Base-by-base conservation (phyloP, 1,140 invertebrate genomes). In the Diorhabda sublineata region DNA sequence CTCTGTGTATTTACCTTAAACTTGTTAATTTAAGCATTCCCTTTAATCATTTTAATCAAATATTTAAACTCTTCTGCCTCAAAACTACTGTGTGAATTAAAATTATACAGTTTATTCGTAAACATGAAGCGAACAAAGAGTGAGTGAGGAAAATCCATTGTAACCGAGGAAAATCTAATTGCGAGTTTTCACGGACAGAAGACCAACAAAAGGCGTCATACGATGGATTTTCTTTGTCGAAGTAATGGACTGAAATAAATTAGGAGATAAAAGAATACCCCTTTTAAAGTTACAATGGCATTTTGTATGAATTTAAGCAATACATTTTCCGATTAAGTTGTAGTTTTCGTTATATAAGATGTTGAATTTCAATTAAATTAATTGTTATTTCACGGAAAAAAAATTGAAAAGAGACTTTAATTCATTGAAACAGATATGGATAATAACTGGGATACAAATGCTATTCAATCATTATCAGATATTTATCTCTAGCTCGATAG, bases 181-280 rank as follows among this genome's bases (percentile, higher is more conserved):
- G 47, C 3, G 47, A 52, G 6, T 52, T 52, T 52, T n/a, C 47
- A 52, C 47, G 47, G 47, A 52, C 47, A 52, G 47, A 6, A n/a
- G 6, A 52, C 47, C 47, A 52, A 52, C 47, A 52, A 52, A 52
- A n/a, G 47, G 47, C 47, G 47, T 52, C 47, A n/a, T 6, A 8
- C 6, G 47, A n/a, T 52, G 2, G 6, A 52, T 2, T 52, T 52
- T 26, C 47, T 52, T 52, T 52, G 47, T 52, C n/a, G n/a, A 52
- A 52, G 47, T 52, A 52, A 52, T 52, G 47, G n/a, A n/a, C 47
- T 52, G 47, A 52, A 52, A 52, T 52, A 52, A 52, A 52, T 52
- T 52, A 8, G 6, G 47, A 52, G n/a, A 52, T 52, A 52, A 26
- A 26, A 26, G 26, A 26, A 26, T 26, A 26, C 26, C 26, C 26